Evolutionary conservation across 1,140 invertebrate species (phyloP), one percentile per base, ranked within the genome.

Genomic region (Phthorimaea operculella): DNA sequence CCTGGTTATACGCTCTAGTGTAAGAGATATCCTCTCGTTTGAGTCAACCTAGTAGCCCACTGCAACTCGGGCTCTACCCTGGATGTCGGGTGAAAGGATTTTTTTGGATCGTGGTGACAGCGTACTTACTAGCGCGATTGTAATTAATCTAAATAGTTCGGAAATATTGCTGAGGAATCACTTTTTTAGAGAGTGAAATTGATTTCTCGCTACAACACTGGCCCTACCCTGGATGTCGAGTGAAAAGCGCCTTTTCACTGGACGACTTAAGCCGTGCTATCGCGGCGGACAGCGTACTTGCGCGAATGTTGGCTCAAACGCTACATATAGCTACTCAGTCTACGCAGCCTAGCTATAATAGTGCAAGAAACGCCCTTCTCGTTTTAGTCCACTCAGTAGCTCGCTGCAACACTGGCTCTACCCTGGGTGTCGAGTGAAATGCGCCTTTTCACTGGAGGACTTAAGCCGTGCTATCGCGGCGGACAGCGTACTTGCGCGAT

Each of bases 241-340:
- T 45, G 42, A 33, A 51, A 51, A 51, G 49, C 49, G 11, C 49
- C 21, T 21, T 57, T 55, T 62, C 57, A 58, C 42, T 62, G 54
- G 55, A 64, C 55, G 51, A 64, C 59, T 60, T 67, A 63, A 69
- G 62, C 64, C 62, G 45, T n/a, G n/a, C n/a, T n/a, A n/a, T n/a
- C n/a, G n/a, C n/a, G n/a, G n/a, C n/a, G 36, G 58, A 57, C 63
- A 61, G 54, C 58, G 59, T 58, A 14, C 18, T 49, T n/a, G 6
- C 16, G 59, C 60, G 62, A 59, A 65, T 69, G 64, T 72, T 69
- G 60, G 69, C 62, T 61, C 54, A 65, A 67, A n/a, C n/a, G n/a
- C n/a, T n/a, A n/a, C n/a, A n/a, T n/a, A n/a, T n/a, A n/a, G n/a
- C n/a, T n/a, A n/a, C n/a, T n/a, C n/a, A n/a, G n/a, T n/a, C n/a